These are phyloP conservation scores for Noctuana brunneofusca DNA, from an alignment of 2,888 invertebrate species.

Conservation along the genomic window DNA sequence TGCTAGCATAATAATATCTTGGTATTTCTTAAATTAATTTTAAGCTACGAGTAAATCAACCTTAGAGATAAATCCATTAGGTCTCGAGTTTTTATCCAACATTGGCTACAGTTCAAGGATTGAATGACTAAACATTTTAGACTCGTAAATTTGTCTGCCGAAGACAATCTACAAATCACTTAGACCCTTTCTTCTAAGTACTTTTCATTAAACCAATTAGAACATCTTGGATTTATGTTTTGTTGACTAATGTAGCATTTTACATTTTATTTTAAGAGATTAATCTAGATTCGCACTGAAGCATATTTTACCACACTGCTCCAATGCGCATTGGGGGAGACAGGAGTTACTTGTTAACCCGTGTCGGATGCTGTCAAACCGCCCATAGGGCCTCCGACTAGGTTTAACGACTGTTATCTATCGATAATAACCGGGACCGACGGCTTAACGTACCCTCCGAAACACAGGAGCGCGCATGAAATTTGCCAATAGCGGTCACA, in stretches of 20 bases:
- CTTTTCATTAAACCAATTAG: constrained; percentile 10
- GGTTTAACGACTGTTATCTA: too few species aligned
- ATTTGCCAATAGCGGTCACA: too few species aligned
- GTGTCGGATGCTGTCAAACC: too few species aligned
- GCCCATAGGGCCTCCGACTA: too few species aligned
- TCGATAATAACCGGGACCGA: too few species aligned
- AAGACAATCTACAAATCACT: constrained; percentile 30
- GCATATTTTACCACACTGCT: too few species aligned
- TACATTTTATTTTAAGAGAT: background rate
- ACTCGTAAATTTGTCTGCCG: constrained; percentile 31
- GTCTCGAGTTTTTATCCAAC: constrained; percentile 4
- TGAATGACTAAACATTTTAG: constrained; percentile 29
- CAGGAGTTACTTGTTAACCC: too few species aligned
- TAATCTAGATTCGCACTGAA: too few species aligned
- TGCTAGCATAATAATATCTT: too few species aligned
- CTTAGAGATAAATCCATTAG: constrained; percentile 10
- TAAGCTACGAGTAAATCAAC: background rate
- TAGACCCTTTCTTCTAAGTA: constrained; percentile 8
- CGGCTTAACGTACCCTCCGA: too few species aligned
- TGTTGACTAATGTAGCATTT: background rate
- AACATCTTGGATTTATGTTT: constrained; percentile 8
- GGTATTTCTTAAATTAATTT: background rate
- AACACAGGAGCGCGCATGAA: too few species aligned
- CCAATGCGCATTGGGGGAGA: too few species aligned
- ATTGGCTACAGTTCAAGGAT: constrained; percentile 26